Evolutionary conservation across 2,888 invertebrate species (phyloP), one percentile per base, ranked within the genome.

Genomic region (Drosophila nr. perissopoda): DNA sequence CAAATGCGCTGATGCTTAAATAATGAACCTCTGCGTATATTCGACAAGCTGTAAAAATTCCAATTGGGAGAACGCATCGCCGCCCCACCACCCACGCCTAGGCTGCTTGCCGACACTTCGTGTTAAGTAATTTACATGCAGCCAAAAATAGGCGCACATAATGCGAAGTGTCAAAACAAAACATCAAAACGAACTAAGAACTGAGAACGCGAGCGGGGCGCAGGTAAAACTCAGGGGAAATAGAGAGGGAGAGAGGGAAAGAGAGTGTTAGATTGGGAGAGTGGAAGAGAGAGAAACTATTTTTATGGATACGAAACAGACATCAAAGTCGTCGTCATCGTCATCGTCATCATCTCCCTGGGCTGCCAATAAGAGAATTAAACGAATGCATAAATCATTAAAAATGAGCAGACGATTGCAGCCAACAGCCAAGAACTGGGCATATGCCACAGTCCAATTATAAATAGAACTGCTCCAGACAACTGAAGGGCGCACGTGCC

Each of bases 291-390:
- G 45, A 10, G 54, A n/a, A 36, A 60, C 72, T 63, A 67, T 69
- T 74, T 70, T 4, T 33, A 33, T 57, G 56, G 49, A 57, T 56
- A 38, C 59, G 64, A 34, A 25, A 57, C 57, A 61, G 54, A 87
- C 90, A 85, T 86, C 85, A 86, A 86, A 85, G 85, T 66, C 78
- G 40, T 76, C 54, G 42, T 63, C 69, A 1, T 33, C 45, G 89
- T 66, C 82, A 36, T 76, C 53, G 42, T 60, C 69, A 5, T 33
- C 45, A 4, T 31, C 16, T 16, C 66, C 66, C 48, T 68, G 70
- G 85, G 68, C 88, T 87, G 79, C 87, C 89, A 87, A 87, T 87
- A 82, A 90, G 76, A 74, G 90, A 87, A 83, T 90, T 83, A 82
- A 87, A 80, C 69, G 82, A 67, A 70, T 62, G 59, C 76, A 82